Conservation (phyloP, 1,140 invertebrate species). For the Elysia chlorotica region DNA sequence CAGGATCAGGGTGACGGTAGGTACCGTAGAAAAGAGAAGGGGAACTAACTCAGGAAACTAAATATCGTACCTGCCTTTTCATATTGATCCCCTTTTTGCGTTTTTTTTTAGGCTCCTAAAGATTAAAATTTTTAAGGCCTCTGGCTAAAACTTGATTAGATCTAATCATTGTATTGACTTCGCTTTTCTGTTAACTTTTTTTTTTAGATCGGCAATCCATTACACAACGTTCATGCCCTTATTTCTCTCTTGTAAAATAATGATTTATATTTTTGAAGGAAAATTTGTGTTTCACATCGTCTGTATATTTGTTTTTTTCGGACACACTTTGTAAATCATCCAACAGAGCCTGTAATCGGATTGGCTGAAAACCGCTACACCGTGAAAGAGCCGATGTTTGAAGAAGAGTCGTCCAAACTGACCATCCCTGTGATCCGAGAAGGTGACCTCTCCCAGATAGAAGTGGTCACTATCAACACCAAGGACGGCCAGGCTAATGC, state of each 20-base stretch:
- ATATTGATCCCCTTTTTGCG: too few species aligned
- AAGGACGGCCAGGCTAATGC: slow-evolving; percentile 62
- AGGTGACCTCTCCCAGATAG: slow-evolving; percentile 60
- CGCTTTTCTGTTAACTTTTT: too few species aligned
- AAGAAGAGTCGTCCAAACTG: slow-evolving; percentile 47
- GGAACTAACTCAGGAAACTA: too few species aligned
- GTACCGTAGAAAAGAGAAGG: too few species aligned
- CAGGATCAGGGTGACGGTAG: slow-evolving; percentile 60
- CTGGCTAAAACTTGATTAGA: too few species aligned
- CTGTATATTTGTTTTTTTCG: too few species aligned
- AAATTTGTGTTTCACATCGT: neutral
- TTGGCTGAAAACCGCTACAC: slow-evolving; percentile 52
- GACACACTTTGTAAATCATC: neutral
- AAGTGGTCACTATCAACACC: slow-evolving; percentile 59
- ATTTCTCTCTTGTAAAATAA: neutral
- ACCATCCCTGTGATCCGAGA: slow-evolving; percentile 56
- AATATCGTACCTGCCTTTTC: too few species aligned
- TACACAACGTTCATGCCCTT: too few species aligned
- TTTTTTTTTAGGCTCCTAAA: too few species aligned
- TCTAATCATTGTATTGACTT: too few species aligned
- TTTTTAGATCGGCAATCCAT: too few species aligned
- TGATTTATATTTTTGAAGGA: neutral
- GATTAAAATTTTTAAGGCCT: too few species aligned
- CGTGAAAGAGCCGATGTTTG: slow-evolving; percentile 58
- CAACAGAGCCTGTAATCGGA: slow-evolving; percentile 56